Percentiles rank a stretch among this genome's conserved stretches.
These are phyloP conservation scores for Helleia helle DNA, from an alignment of 2,888 invertebrate genomes.

Conservation along the genomic window DNA sequence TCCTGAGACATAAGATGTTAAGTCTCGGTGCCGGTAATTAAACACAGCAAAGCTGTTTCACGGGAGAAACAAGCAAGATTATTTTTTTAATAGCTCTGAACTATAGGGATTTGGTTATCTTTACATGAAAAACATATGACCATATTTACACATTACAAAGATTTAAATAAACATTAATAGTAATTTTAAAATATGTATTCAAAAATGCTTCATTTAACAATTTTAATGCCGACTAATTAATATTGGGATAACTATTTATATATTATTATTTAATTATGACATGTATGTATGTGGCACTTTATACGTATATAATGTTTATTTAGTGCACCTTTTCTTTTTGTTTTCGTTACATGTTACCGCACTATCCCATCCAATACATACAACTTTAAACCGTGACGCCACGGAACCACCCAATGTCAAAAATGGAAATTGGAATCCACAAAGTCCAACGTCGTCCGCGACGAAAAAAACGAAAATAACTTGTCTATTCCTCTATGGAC, in stretches of 20 bases:
- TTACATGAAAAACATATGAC: no score
- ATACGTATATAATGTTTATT: slow-evolving; percentile 55
- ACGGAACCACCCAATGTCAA: slow-evolving; percentile 37
- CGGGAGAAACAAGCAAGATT: no score
- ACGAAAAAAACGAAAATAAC: slow-evolving; percentile 72
- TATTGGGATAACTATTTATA: not conserved
- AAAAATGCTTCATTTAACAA: not conserved
- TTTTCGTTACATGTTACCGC: slow-evolving; percentile 72
- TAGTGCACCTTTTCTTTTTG: slow-evolving; percentile 71
- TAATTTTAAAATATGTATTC: no score
- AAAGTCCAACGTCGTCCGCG: slow-evolving; percentile 72
- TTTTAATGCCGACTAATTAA: not conserved
- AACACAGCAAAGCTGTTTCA: no score
- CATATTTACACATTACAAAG: no score
- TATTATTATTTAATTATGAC: not conserved
- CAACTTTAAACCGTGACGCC: slow-evolving; percentile 37
- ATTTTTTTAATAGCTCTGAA: no score
- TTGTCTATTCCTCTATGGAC: slow-evolving; percentile 29
- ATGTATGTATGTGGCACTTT: slow-evolving; percentile 13
- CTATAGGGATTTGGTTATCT: no score
- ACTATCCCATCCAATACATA: slow-evolving; percentile 66
- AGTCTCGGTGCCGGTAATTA: no score
- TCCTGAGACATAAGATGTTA: no score
- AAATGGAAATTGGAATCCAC: slow-evolving; percentile 56
- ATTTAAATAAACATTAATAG: no score